A percentile compares a stretch with the other conserved stretches of the same genome.
Evolutionary conservation across 2,888 invertebrate species (phyloP).

Genomic region (Acrocera orbiculus): DNA sequence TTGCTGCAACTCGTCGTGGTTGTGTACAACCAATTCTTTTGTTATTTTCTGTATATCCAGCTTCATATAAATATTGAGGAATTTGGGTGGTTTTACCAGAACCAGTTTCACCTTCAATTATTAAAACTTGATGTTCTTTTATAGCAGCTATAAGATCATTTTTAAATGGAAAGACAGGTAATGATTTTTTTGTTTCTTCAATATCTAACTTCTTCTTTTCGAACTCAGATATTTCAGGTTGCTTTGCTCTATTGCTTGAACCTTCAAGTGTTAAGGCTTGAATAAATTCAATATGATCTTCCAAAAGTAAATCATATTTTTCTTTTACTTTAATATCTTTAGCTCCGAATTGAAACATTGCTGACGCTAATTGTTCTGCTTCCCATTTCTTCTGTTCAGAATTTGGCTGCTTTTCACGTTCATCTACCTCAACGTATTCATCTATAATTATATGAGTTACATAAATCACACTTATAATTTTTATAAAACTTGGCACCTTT

Average conservation of each 20-base stretch:
- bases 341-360: slow-evolving; percentile 84
- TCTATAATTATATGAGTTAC: slow-evolving; percentile 24
- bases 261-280: slow-evolving; percentile 73
- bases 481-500: too few relatives aligned
- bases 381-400: slow-evolving; percentile 93
- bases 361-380: slow-evolving; percentile 87
- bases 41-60: slow-evolving; percentile 66
- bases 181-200: slow-evolving; percentile 76
- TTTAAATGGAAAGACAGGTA: slow-evolving; percentile 88
- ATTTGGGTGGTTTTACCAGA: slow-evolving; percentile 99
- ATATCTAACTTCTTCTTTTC: slow-evolving; percentile 63
- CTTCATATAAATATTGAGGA: slow-evolving; percentile 92
- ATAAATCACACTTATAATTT: neutral
- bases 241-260: slow-evolving; percentile 37
- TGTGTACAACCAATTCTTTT: slow-evolving; percentile 95
- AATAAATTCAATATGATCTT: slow-evolving; percentile 96
- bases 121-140: slow-evolving; percentile 72
- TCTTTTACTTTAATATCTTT: slow-evolving; percentile 56
- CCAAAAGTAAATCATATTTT: slow-evolving; percentile 83
- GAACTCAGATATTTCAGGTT: slow-evolving; percentile 43
- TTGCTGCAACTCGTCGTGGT: slow-evolving; percentile 93
- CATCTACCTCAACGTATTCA: slow-evolving; percentile 70
- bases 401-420: slow-evolving; percentile 64
- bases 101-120: slow-evolving; percentile 97
- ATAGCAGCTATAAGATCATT: slow-evolving; percentile 82